Evolutionary conservation across 2,888 invertebrate genomes (phyloP).

Genomic region (Sepiola atlantica): DNA sequence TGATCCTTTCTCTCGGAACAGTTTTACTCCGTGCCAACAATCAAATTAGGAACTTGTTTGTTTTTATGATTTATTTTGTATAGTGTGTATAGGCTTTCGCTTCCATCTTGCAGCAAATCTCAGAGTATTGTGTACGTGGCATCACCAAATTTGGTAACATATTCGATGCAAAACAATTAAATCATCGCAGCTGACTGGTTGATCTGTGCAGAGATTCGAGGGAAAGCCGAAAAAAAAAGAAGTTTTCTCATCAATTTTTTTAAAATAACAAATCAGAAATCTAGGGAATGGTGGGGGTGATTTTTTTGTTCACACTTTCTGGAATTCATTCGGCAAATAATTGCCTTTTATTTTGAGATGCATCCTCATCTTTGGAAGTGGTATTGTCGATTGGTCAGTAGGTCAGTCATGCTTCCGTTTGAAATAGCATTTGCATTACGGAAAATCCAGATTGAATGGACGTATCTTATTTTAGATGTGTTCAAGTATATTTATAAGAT

Average conservation of each 20-base stretch:
- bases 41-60: not conserved
- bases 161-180: not conserved
- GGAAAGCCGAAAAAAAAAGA: not conserved
- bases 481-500: too few species aligned
- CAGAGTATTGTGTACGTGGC: not conserved
- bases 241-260: slow-evolving; percentile 1
- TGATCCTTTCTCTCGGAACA: too few species aligned
- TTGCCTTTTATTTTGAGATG: not conserved
- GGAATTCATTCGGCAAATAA: not conserved
- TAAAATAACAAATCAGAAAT: not conserved
- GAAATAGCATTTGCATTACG: too few species aligned
- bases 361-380: too few species aligned
- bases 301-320: not conserved
- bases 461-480: too few species aligned
- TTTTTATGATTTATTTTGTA: not conserved
- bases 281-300: not conserved
- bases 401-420: too few species aligned
- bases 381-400: too few species aligned
- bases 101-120: not conserved
- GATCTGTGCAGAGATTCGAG: not conserved
- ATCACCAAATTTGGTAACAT: not conserved
- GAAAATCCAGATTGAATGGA: too few species aligned
- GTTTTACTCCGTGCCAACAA: not conserved
- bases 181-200: not conserved
- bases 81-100: not conserved